phyloP scores from a whole-genome alignment of 2,113 vertebrate genomes.

The Rostratula benghalensis region DNA sequence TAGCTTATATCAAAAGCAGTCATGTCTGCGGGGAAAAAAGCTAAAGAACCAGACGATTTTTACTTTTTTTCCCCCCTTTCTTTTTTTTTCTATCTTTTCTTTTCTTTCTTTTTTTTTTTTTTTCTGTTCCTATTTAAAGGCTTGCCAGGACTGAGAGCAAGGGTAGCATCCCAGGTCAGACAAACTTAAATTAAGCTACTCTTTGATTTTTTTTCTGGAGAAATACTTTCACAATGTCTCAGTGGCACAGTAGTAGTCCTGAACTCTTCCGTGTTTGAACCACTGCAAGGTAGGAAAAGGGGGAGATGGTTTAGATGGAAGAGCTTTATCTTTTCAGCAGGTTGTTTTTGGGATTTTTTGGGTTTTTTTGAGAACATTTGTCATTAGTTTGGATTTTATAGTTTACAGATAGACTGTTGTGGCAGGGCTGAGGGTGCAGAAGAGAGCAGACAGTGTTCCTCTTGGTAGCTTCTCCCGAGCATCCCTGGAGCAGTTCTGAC shows the following conservation, averaged over 20 bases:
- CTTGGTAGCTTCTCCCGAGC: background rate
- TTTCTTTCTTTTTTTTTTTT: no score
- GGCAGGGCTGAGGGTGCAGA: background rate
- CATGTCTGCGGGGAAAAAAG: background rate
- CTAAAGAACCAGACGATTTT: background rate
- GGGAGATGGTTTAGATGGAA: background rate
- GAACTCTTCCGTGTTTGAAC: background rate
- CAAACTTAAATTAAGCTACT: background rate
- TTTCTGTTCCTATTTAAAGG: background rate
- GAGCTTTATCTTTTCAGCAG: background rate
- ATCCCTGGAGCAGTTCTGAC: background rate
- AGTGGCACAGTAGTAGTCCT: background rate
- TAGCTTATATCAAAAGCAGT: background rate
- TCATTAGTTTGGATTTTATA: background rate
- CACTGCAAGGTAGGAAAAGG: background rate
- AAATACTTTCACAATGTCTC: background rate
- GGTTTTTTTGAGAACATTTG: background rate
- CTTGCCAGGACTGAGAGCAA: background rate
- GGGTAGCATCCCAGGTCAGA: conserved; percentile 8
- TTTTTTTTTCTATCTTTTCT: no score
- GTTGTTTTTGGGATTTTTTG: background rate
- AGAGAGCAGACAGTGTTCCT: background rate
- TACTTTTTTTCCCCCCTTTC: background rate
- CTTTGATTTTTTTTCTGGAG: conserved; percentile 6
- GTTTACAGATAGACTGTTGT: background rate